Evolutionary conservation across 2,797 vertebrate species (phyloP).

Genomic region (Amniataba percoides): DNA sequence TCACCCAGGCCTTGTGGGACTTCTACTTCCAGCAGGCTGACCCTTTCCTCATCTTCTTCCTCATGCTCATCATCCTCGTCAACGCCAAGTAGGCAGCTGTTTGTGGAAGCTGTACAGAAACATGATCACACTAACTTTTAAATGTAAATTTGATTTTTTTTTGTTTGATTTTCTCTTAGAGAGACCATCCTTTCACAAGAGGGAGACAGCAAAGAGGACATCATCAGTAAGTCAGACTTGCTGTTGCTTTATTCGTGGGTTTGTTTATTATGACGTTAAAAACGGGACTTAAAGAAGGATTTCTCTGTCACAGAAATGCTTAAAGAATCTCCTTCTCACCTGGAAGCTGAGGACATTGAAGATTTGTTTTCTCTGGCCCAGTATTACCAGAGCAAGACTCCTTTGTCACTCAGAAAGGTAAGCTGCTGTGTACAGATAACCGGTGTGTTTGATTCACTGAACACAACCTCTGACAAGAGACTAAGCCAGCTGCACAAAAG

Average conservation of each 20-base stretch:
- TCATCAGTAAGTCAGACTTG: conserved; percentile 89
- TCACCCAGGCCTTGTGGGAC: conserved; percentile 96
- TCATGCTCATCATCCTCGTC: conserved; percentile 99
- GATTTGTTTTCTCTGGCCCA: conserved; percentile 96
- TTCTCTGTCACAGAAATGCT: conserved; percentile 88
- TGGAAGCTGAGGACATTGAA: conserved; percentile 93
- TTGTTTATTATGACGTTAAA: neutral
- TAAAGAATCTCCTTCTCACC: conserved; percentile 90
- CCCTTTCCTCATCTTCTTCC: conserved; percentile 97
- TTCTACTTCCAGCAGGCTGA: conserved; percentile 96
- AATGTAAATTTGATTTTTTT: conserved; percentile 19
- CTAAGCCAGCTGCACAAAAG: neutral
- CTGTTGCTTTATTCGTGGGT: neutral
- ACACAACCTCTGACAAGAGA: neutral
- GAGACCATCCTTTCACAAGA: conserved; percentile 92
- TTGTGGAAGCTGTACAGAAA: conserved; percentile 34
- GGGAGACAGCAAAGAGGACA: conserved; percentile 90
- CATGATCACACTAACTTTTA: neutral
- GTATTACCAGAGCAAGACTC: conserved; percentile 98
- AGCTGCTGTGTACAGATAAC: conserved; percentile 13
- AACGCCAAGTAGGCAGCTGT: conserved; percentile 93
- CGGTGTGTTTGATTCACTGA: neutral
- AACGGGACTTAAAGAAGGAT: neutral
- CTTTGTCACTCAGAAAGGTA: conserved; percentile 97
- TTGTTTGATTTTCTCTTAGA: conserved; percentile 82